Base-by-base conservation (phyloP, 2,797 vertebrate species). In the Arrhamphus sclerolepis region DNA sequence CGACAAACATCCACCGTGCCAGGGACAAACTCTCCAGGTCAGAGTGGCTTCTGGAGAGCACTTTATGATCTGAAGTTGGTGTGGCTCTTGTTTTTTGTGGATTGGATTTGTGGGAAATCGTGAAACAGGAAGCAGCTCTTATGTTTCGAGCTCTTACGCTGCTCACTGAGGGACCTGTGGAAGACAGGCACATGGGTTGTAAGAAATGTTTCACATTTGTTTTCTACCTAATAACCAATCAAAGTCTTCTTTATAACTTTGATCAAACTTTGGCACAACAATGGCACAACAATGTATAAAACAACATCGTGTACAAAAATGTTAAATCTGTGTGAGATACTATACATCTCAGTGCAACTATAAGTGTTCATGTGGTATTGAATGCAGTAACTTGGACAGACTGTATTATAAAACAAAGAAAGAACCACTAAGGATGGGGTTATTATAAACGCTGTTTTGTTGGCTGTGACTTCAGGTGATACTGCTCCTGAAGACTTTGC, bases 11-110 rank as follows among this genome's bases (percentile, higher is more conserved):
- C 76, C 86, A 62, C 40, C 87, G 90, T 3, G 92, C 91, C 79
- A 93, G 93, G 80, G 92, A 91, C 70, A 91, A 92, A 76, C 90
- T 93, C 84, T 94, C 92, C 77, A 91, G 92, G 87, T 94, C 95
- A 58, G 94, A 98, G 92, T 96, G 94, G 93, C 93, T 97, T 89
- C 92, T 97, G 90, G 95, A 97, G 93, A 98, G 95, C 90, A 94
- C 94, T 86, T 93, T 98, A 91, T 96, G 93, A 96, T 88, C 79
- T 49, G 73, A 67, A 77, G 66, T 83, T 76, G 69, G 64, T 68
- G 77, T 42, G 14, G 57, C 61, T 73, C 75, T 68, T 65, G 75
- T 83, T 91, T 79, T 77, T 38, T 46, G 77, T 52, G 13, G 19
- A 53, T 82, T 70, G 62, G 49, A 71, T 75, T 78, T 79, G 89